Base-by-base conservation (phyloP, 2,797 vertebrate species). In the Crax fasciolata region DNA sequence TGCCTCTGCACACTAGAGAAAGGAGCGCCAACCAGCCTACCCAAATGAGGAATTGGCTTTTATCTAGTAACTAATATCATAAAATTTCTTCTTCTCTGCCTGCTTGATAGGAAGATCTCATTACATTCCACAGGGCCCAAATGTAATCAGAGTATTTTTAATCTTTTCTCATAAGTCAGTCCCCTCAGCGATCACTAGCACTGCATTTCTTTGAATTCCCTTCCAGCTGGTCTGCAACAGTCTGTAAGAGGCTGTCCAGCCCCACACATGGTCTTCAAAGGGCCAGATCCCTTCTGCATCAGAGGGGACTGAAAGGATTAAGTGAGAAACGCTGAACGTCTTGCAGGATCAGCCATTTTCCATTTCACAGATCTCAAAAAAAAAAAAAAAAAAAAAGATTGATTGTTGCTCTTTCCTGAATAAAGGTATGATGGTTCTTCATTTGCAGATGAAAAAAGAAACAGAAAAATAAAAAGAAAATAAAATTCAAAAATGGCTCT, bases 71-170 rank as follows among this genome's bases (percentile, higher is more conserved):
- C 62, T 48, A 79, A 39, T 75, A 74, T 39, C 14, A 55, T 11
- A 58, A 51, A 63, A 77, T 32, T 55, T 57, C 8, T 41, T 58
- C 57, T 16, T 44, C 58, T 27, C 41, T 24, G 0, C 32, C 38
- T 89, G 13, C 19, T 78, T 71, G 28, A 74, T 46, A 32, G 38
- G 66, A 94, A 78, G 41, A 87, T 84, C 28, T 18, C 39, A 20
- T 18, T 28, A 62, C 43, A 43, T 88, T 59, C 87, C 77, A 86
- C 15, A 5, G 21, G 88, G 46, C 58, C 87, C 30, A 77, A 62
- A 87, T 84, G 30, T 73, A 91, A 91, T 88, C 65, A 86, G 39
- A 81, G 13, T 78, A 59, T 38, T 86, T 87, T 94, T 87, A 89
- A 92, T 89, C 54, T 87, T 44, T 77, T 66, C 59, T 73, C 1